A percentile compares a stretch with the other conserved stretches of the same genome.
Evolutionary conservation across 1,140 invertebrate species (phyloP).

Genomic region (Metaphire vulgaris): DNA sequence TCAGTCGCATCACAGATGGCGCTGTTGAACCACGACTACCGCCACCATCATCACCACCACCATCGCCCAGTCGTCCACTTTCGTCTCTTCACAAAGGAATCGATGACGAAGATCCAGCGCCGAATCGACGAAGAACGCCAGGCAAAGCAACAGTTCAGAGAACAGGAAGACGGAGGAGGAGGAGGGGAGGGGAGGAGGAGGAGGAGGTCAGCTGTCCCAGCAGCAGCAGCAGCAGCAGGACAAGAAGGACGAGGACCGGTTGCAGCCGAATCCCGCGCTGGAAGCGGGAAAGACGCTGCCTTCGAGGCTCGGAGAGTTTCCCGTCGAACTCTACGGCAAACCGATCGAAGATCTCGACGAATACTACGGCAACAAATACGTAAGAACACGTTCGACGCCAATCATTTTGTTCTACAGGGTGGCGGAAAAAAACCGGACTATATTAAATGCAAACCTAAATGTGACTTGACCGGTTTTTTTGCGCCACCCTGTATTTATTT

Average conservation of each 20-base stretch:
- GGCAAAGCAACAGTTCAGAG: slow-evolving; percentile 65
- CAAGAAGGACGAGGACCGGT: slow-evolving; percentile 33
- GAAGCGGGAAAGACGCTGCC: slow-evolving; percentile 49
- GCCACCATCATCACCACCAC: neutral
- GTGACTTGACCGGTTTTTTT: no score
- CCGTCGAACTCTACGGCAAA: slow-evolving; percentile 38
- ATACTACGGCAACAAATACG: slow-evolving; percentile 49
- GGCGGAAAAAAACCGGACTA: no score
- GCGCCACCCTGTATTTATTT: no score
- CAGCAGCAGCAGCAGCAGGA: neutral
- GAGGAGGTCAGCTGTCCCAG: no score
- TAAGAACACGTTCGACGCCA: no score
- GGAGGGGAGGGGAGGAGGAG: no score
- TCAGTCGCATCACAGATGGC: neutral
- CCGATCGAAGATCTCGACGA: slow-evolving; percentile 50
- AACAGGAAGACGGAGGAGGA: slow-evolving; percentile 77
- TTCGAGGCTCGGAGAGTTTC: slow-evolving; percentile 42
- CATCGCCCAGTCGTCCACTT: slow-evolving; percentile 53
- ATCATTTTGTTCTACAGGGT: no score
- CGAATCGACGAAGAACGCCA: slow-evolving; percentile 85
- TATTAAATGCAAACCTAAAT: no score
- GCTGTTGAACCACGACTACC: neutral
- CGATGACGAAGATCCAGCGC: slow-evolving; percentile 82
- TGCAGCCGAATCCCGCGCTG: slow-evolving; percentile 43
- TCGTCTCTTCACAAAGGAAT: slow-evolving; percentile 94